Evolutionary conservation across 2,888 invertebrate genomes (phyloP).

Genomic region (Chrysotoxum bicinctum): DNA sequence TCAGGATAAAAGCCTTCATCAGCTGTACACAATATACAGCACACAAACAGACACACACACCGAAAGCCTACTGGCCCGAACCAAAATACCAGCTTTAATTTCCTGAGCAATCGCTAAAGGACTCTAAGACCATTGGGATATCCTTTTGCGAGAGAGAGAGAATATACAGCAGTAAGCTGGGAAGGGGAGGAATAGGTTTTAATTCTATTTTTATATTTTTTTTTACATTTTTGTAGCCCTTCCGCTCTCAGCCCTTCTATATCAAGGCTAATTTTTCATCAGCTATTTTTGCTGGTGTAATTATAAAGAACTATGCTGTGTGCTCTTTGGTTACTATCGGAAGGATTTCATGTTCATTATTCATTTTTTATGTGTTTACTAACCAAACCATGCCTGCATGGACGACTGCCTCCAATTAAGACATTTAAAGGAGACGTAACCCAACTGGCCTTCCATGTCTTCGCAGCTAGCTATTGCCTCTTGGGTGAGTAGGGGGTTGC

Average conservation of each 20-base stretch:
- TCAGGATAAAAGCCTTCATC: conserved; percentile 56
- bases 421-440: conserved; percentile 27
- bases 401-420: conserved; percentile 34
- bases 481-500: neutral
- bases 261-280: conserved; percentile 53
- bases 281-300: conserved; percentile 59
- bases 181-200: neutral
- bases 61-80: conserved; percentile 8
- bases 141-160: conserved; percentile 40
- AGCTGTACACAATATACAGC: conserved; percentile 13
- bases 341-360: conserved; percentile 67
- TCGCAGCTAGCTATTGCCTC: neutral
- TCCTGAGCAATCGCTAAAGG: conserved; percentile 65
- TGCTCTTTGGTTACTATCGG: conserved; percentile 48
- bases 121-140: conserved; percentile 58
- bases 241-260: neutral
- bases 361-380: conserved; percentile 60
- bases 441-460: conserved; percentile 33
- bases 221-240: neutral
- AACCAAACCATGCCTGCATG: conserved; percentile 51
- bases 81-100: conserved; percentile 64
- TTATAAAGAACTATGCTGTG: conserved; percentile 58
- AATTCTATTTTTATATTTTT: neutral
- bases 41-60: neutral
- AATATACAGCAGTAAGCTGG: neutral